Evolutionary conservation across 1,140 invertebrate species (phyloP), one percentile per base, ranked within the genome.

Genomic region (Centruroides vittatus): DNA sequence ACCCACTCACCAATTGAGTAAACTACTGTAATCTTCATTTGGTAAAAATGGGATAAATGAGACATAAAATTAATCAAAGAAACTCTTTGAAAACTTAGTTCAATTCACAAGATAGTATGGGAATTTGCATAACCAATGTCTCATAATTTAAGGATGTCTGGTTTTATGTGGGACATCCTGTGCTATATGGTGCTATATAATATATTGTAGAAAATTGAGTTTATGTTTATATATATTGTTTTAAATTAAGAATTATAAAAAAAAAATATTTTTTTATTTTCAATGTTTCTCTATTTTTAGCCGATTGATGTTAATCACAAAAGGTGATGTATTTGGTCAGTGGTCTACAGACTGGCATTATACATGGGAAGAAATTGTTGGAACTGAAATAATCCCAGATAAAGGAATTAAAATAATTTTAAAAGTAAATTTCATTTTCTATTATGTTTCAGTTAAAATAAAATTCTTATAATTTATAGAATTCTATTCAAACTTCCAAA

Each of bases 291-390:
- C 47, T 54, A 61, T 55, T 63, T 69, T 23, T 55, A 77, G 75
- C 58, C 70, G 75, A 46, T 55, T 77, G 1, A 65, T 77, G 49
- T 70, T 76, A 60, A 70, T 74, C 12, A 70, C 68, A 61, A 70
- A 73, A 62, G 75, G 75, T 6, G 75, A 77, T 35, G 68, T 77
- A n/a, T 75, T 77, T 66, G 75, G 75, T 46, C 68, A 72, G 50
- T 77, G 75, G 76, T 73, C 75, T 61, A 67, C 68, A 55, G 78
- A 81, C 55, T 85, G 83, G 82, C 70, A 78, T 11, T 75, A 81
- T 61, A 79, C 78, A 3, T 85, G 81, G 81, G 75, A 76, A 63
- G 82, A 84, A 67, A 70, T 84, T 5, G 68, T 67, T 51, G 73
- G 76, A 52, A 70, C 76, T 4, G 76, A 81, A 12, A 71, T 74